phyloP scores from a whole-genome alignment of 64 coral and sea anemone genomes.

The Hydrozoanthus tunicans region DNA sequence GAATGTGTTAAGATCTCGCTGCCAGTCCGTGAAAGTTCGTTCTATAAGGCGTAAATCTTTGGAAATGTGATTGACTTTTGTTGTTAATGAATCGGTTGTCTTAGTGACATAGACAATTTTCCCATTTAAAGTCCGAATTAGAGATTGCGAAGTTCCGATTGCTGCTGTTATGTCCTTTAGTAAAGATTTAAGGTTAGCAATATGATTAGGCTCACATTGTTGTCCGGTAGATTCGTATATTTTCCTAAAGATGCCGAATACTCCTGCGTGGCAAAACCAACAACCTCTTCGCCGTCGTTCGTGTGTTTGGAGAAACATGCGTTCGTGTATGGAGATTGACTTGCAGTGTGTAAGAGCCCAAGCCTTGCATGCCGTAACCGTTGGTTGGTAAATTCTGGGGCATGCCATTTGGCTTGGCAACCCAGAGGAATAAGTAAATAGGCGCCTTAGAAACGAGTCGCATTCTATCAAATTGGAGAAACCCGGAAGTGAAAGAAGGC shows the following conservation, averaged over 20 bases:
- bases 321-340: neutral
- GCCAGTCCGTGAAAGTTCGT: neutral
- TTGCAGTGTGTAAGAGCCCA: slow-evolving; percentile 27
- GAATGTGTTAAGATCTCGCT: neutral
- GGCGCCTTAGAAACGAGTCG: neutral
- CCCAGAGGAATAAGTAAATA: neutral
- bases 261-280: slow-evolving; percentile 30
- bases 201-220: neutral
- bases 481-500: neutral
- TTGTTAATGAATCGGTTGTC: slow-evolving; percentile 13
- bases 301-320: neutral
- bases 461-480: slow-evolving; percentile 15
- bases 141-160: neutral
- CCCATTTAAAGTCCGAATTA: slow-evolving; percentile 17
- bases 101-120: slow-evolving; percentile 15
- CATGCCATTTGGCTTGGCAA: neutral
- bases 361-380: neutral
- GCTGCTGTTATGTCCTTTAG: slow-evolving; percentile 20
- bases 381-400: neutral
- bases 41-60: neutral
- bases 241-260: slow-evolving; percentile 6
- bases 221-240: neutral
- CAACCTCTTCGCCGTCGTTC: neutral
- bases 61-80: slow-evolving; percentile 10
- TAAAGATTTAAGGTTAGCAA: neutral